Evolutionary conservation across 1,140 invertebrate species (phyloP).

Genomic region (Branchinecta lynchi): DNA sequence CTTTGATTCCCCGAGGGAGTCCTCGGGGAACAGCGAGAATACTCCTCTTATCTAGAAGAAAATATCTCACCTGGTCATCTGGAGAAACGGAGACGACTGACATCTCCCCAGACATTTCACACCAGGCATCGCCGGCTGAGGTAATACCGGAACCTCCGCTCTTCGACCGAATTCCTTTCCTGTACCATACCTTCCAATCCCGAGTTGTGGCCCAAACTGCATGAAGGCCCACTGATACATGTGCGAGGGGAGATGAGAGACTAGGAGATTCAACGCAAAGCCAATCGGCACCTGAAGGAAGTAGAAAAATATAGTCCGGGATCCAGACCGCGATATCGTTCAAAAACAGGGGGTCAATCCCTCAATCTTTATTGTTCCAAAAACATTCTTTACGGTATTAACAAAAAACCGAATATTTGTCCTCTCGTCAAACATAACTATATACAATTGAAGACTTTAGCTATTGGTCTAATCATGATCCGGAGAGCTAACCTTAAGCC

Average conservation of each 20-base stretch:
- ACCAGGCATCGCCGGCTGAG: conserved; percentile 52
- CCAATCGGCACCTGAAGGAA: conserved; percentile 39
- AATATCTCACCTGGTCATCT: conserved; percentile 60
- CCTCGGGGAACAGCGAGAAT: no score
- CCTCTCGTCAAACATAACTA: no score
- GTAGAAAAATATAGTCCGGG: not conserved
- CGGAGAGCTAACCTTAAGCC: no score
- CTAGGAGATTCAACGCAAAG: conserved; percentile 56
- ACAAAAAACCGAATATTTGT: no score
- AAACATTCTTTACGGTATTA: no score
- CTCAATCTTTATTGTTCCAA: no score
- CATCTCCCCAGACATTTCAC: conserved; percentile 50
- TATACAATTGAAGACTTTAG: no score
- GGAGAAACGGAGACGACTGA: conserved; percentile 60
- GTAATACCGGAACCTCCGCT: conserved; percentile 35
- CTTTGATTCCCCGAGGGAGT: no score
- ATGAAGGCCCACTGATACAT: conserved; percentile 66
- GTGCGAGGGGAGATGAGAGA: conserved; percentile 44
- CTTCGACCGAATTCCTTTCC: conserved; percentile 61
- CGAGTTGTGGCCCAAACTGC: conserved; percentile 71
- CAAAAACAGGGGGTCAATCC: no score
- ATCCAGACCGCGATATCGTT: no score
- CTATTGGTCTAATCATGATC: no score
- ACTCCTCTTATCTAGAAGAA: conserved; percentile 25
- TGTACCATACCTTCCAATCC: conserved; percentile 73